These are phyloP conservation scores for Pyxicephalus adspersus DNA, from an alignment of 2,113 vertebrate genomes.

Conservation along the genomic window DNA sequence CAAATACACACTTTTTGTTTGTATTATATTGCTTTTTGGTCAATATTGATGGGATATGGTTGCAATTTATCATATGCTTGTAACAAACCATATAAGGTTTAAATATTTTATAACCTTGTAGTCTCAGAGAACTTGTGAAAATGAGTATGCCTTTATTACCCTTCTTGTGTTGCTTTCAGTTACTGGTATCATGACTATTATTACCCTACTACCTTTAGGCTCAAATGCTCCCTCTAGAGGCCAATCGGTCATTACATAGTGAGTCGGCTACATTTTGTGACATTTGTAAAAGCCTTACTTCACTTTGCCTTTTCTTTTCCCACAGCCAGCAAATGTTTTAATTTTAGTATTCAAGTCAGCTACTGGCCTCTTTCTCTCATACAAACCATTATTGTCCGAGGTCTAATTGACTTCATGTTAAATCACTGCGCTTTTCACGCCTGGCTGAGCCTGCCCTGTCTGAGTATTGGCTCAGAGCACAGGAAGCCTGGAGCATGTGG, in stretches of 20 bases:
- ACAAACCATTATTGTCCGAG: constrained; percentile 55
- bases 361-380: constrained; percentile 36
- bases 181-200: no score
- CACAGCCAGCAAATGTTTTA: background rate
- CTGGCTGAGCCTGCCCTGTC: constrained; percentile 50
- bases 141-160: no score
- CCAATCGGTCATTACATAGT: background rate
- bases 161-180: no score
- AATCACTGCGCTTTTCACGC: constrained; percentile 54
- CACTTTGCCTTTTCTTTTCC: constrained; percentile 3
- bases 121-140: no score
- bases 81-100: no score
- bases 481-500: constrained; percentile 38
- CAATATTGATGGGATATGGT: no score
- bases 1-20: no score
- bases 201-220: background rate
- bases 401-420: constrained; percentile 57
- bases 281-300: constrained; percentile 6
- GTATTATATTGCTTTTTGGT: no score
- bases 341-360: constrained; percentile 48
- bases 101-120: no score
- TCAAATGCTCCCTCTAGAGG: constrained; percentile 14
- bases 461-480: constrained; percentile 40
- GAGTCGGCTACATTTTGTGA: background rate
- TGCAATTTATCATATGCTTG: no score